Base-by-base conservation (phyloP, 2,113 vertebrate genomes). In the Leptocoma aspasia region DNA sequence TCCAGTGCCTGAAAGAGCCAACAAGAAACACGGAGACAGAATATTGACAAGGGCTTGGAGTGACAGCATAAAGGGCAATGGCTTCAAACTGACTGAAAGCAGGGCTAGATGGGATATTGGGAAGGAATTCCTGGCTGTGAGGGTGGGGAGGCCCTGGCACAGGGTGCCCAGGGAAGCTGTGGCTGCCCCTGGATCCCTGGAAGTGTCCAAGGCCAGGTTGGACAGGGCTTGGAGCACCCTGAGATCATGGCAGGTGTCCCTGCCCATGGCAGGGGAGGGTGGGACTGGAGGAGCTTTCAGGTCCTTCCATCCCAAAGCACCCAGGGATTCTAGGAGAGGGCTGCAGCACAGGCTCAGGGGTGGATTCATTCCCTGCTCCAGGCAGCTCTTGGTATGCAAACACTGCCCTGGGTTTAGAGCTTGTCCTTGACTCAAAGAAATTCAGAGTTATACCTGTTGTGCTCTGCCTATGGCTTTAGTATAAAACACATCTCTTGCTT, bases 111-210 rank as follows among this genome's bases (percentile, higher is more conserved):
- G 50, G 26, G 18, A 50, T 64, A 31, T 6, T 35, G 30, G 59
- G 35, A 31, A 65, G 1, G 2, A 50, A 57, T 64, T 5, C 0
- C 1, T 71, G 0, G 0, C 26, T 71, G 11, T 4, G 26, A 49
- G 57, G 9, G 15, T 0, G 31, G 0, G 0, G 3, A 72, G 50
- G 22, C 22, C 31, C 31, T 57, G 42, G 59, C 59, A 57, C 26
- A 50, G 42, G 10, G 0, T 63, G 30, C 16, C 41, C 84, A 80
- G 42, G 37, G 59, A 0, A 81, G 42, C 66, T 88, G 50, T 65
- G 68, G 50, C 59, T 52, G 37, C 22, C 13, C 50, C 22, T 53
- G 45, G 3, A 45, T 39, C n/a, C 53, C 39, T 73, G 69, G 68
- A 0, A 60, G 28, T 41, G 45, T 7, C 24, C 39, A 8, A 75